Base-by-base conservation (phyloP, 2,888 invertebrate genomes). In the Morinoia aosen region DNA sequence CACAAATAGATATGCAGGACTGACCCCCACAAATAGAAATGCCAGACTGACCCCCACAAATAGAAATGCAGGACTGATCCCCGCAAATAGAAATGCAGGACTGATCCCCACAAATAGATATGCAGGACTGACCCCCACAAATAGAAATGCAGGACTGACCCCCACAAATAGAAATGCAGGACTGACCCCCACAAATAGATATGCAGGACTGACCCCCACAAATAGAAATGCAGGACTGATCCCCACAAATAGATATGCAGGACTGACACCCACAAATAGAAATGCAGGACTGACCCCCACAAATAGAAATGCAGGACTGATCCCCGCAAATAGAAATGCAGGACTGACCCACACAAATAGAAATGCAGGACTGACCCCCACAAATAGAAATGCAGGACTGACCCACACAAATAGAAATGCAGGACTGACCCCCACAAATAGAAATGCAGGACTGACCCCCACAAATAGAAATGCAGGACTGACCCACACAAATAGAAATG, bases 101-200 rank as follows among this genome's bases (percentile, higher is more conserved):
- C 95, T 58, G 16, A 95, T n/a, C n/a, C 95, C 95, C 16, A 33
- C 95, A 95, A 95, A 95, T n/a, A n/a, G n/a, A 12, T 14, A 76
- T 33, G 25, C 25, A 76, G 33, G 76, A 61, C 61, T 61, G 61
- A 8, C 61, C 8, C 2, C 3, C 61, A 61, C 12, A 61, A 61
- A 61, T 19, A 5, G 8, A 61, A 61, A 61, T 5, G 61, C 61
- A 61, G 61, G 19, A 61, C 19, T 61, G 61, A 61, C 8, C 19
- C 16, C 3, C 8, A 61, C 12, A 5, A 8, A 61, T 8, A 5
- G 61, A 61, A 61, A 19, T 12, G 61, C 19, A 0, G 14, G 7
- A 93, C 93, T 40, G 25, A 93, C 93, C 56, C 25, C 2, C 48
- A 48, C 48, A 48, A 48, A 48, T 2, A 4, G 48, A 48, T 48